These are phyloP conservation scores for Zingel zingel DNA, from an alignment of 2,113 vertebrate species.

Conservation along the genomic window DNA sequence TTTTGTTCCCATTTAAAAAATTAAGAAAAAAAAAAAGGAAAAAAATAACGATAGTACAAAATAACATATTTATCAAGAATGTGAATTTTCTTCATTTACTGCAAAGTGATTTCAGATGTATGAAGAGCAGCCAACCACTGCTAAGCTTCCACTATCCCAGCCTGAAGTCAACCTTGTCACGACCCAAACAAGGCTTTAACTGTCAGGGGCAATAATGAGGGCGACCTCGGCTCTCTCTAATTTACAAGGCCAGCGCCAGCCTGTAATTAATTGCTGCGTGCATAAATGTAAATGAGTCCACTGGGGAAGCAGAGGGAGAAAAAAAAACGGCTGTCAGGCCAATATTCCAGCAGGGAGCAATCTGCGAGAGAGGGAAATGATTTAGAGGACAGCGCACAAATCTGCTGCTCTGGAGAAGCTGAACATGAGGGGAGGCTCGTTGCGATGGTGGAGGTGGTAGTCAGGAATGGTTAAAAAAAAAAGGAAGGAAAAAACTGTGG, in stretches of 20 bases:
- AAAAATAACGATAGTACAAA: constrained; percentile 1
- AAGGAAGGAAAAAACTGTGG: constrained; percentile 10
- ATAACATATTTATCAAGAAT: constrained; percentile 44
- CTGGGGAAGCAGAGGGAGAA: constrained; percentile 52
- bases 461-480: constrained; percentile 37
- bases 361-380: constrained; percentile 81
- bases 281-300: constrained; percentile 81
- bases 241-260: constrained; percentile 74
- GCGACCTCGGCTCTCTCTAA: constrained; percentile 72
- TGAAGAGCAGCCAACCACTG: constrained; percentile 31
- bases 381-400: constrained; percentile 78
- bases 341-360: constrained; percentile 78
- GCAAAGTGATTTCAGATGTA: constrained; percentile 55
- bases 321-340: constrained; percentile 62
- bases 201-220: constrained; percentile 77
- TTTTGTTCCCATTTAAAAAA: neutral
- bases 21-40: neutral
- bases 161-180: constrained; percentile 64
- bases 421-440: constrained; percentile 51
- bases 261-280: constrained; percentile 80
- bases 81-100: constrained; percentile 21
- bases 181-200: constrained; percentile 75
- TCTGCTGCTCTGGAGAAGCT: constrained; percentile 58
- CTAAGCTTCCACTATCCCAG: constrained; percentile 32
- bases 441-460: constrained; percentile 44